phyloP scores from a whole-genome alignment of 2,797 vertebrate genomes.

The Tangara arthus region DNA sequence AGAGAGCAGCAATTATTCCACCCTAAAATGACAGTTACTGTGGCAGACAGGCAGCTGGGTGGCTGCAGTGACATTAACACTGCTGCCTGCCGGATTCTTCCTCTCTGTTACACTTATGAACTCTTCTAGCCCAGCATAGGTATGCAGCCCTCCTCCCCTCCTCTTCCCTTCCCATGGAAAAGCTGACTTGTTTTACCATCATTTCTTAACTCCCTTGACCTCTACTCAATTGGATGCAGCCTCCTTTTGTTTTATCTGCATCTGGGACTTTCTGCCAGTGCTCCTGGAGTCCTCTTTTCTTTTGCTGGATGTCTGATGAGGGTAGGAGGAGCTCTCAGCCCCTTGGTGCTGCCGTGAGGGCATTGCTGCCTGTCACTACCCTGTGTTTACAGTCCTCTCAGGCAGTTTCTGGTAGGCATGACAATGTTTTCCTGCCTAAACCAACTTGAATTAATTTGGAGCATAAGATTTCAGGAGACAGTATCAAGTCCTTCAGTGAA shows the following conservation, averaged over 20 bases:
- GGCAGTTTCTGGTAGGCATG: neutral
- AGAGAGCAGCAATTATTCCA: neutral
- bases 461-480: neutral
- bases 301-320: fast-evolving
- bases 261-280: neutral
- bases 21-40: neutral
- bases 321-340: neutral
- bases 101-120: fast-evolving
- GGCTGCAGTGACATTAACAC: neutral
- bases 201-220: neutral
- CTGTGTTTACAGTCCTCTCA: fast-evolving
- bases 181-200: fast-evolving
- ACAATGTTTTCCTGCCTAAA: neutral
- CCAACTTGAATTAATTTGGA: neutral
- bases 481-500: neutral
- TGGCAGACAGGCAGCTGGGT: neutral
- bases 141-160: fast-evolving
- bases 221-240: neutral
- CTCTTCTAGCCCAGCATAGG: neutral
- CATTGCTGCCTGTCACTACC: neutral
- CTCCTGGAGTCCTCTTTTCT: neutral
- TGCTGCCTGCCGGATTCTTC: neutral
- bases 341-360: fast-evolving
- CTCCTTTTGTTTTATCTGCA: neutral
- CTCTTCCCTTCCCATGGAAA: neutral